Percentiles rank a stretch among this genome's conserved stretches.
Evolutionary conservation across 2,797 vertebrate genomes (phyloP).

Genomic region (Sebastes iracundus): DNA sequence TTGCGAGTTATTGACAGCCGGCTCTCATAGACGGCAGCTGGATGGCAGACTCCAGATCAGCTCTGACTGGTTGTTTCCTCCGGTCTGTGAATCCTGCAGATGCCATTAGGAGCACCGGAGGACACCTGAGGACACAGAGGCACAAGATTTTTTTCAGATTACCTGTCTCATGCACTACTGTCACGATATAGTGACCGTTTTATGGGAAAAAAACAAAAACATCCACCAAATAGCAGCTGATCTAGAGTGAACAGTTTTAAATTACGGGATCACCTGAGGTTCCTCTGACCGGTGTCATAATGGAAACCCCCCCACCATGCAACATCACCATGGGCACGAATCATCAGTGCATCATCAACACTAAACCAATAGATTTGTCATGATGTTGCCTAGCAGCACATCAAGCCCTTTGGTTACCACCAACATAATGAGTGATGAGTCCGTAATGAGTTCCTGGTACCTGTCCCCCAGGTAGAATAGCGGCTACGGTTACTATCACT

Average conservation of each 20-base stretch:
- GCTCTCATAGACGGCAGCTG: too few relatives aligned
- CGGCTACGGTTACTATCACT: constrained; percentile 13
- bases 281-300: neutral
- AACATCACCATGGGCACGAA: constrained; percentile 1
- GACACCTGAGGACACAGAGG: too few relatives aligned
- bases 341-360: constrained; percentile 20
- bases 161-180: too few relatives aligned
- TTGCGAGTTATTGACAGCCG: too few relatives aligned
- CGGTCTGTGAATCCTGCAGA: too few relatives aligned
- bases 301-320: constrained; percentile 8
- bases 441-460: constrained; percentile 13
- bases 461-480: constrained; percentile 31
- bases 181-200: too few relatives aligned
- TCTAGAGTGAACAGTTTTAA: neutral
- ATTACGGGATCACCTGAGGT: constrained; percentile 1
- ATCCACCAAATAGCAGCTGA: neutral
- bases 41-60: too few relatives aligned
- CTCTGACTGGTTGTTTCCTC: too few relatives aligned
- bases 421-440: constrained; percentile 27
- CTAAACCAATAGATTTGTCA: constrained; percentile 30
- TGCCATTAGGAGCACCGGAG: too few relatives aligned
- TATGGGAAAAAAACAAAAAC: neutral
- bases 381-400: constrained; percentile 53
- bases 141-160: too few relatives aligned
- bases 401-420: constrained; percentile 16